Conservation (phyloP, 2,888 invertebrate genomes). For the Melanotus villosus region DNA sequence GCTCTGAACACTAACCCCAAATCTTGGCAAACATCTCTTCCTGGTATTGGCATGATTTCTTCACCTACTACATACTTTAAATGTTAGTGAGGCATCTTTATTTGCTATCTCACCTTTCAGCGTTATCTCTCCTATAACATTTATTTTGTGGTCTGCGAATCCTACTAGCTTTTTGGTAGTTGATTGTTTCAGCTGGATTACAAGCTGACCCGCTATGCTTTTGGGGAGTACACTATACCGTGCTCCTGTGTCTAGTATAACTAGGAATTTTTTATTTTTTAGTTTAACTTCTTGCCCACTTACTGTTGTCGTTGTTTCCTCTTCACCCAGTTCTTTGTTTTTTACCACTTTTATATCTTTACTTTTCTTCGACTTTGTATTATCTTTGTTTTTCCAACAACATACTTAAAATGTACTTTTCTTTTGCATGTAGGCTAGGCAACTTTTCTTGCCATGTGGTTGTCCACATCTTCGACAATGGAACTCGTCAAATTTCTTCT, state of each 20-base stretch:
- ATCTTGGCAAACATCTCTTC: background rate
- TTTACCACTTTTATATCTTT: background rate
- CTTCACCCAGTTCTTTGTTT: background rate
- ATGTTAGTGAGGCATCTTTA: background rate
- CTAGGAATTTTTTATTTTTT: slow-evolving; percentile 6
- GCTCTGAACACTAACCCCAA: background rate
- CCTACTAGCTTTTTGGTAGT: background rate
- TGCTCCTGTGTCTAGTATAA: slow-evolving; percentile 25
- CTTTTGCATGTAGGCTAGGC: slow-evolving; percentile 20
- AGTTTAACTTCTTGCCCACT: slow-evolving; percentile 23
- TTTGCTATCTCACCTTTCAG: background rate
- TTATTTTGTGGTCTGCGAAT: slow-evolving; percentile 3
- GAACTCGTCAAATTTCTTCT: slow-evolving; percentile 1
- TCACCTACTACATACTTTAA: slow-evolving; percentile 2
- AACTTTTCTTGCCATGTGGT: slow-evolving; percentile 12
- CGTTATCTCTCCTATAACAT: background rate
- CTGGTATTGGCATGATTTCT: background rate
- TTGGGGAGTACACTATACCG: slow-evolving; percentile 10
- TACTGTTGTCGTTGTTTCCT: background rate
- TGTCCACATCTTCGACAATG: slow-evolving; percentile 25
- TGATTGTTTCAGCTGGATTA: background rate
- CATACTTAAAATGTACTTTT: background rate
- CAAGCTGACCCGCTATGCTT: background rate
- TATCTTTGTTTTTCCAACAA: slow-evolving; percentile 5
- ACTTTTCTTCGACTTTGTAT: background rate